Evolutionary conservation across 2,888 invertebrate genomes (phyloP), one percentile per base, ranked within the genome.

Genomic region (Lomographa bimaculata): DNA sequence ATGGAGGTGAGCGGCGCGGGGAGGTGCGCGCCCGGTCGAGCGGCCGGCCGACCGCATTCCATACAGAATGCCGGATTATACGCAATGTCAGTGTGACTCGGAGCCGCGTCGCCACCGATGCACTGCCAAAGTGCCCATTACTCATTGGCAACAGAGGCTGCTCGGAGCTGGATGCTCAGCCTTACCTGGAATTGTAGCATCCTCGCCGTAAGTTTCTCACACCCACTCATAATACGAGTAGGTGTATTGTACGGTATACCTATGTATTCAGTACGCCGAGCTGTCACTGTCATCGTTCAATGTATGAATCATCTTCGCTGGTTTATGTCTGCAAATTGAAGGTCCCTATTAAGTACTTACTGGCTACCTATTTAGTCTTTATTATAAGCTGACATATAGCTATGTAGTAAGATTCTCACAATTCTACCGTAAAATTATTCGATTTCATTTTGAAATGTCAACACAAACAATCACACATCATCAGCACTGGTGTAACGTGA

Each of bases 21-120:
- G 71, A 52, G 69, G 67, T 65, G 71, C 67, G 69, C 71, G 66
- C 68, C 68, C 71, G 81, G 84, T 71, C 72, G 70, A 58, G 68
- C 69, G 78, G 79, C 66, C 73, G 73, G 58, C 68, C 86, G 87
- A 83, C 87, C 86, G 85, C 89, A 87, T 89, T 89, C 87, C 87
- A 77, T 79, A 77, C 75, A 84, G 79, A 79, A 83, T 87, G 81
- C 82, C 83, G 81, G 86, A 84, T 79, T 79, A 75, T 76, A 86
- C 73, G 84, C 87, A 86, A 86, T 87, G 87, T 87, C 86, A 87
- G 83, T 85, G 79, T 79, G 79, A 78, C 75, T 81, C 57, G 58
- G 60, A 65, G 67, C 66, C 50, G 58, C 57, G 59, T 61, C 65
- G 59, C 61, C 63, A 65, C 57, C 60, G 57, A 59, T 63, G 57